These are phyloP conservation scores for Pheucticus melanocephalus DNA, from an alignment of 2,113 vertebrate genomes.

Conservation along the genomic window DNA sequence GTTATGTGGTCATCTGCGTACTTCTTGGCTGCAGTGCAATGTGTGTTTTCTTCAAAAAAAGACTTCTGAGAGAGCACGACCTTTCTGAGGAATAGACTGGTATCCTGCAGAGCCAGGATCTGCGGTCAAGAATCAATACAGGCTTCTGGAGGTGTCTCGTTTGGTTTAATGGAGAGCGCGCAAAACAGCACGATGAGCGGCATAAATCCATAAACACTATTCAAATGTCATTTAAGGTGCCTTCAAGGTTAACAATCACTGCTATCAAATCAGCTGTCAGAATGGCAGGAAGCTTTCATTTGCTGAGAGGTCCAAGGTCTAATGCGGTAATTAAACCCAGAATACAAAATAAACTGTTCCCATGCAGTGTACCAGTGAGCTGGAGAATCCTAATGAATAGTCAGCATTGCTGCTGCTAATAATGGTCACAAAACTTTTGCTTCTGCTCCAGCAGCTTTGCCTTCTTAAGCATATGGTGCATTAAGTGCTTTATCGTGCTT, in stretches of 20 bases:
- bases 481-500: background rate
- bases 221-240: slow-evolving; percentile 41
- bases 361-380: background rate
- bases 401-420: background rate
- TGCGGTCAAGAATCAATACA: slow-evolving; percentile 65
- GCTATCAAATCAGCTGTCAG: slow-evolving; percentile 50
- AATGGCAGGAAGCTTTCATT: slow-evolving; percentile 51
- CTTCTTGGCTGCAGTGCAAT: background rate
- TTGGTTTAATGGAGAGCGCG: slow-evolving; percentile 41
- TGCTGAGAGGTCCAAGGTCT: slow-evolving; percentile 52
- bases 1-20: background rate
- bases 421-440: background rate
- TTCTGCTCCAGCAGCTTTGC: background rate
- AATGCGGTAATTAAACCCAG: slow-evolving; percentile 43
- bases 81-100: slow-evolving; percentile 55
- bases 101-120: slow-evolving; percentile 31
- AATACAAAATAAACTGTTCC: slow-evolving; percentile 48
- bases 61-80: slow-evolving; percentile 1
- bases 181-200: background rate
- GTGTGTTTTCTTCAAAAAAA: slow-evolving; percentile 36
- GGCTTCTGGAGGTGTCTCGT: slow-evolving; percentile 32
- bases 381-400: slow-evolving; percentile 17
- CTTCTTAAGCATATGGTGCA: background rate
- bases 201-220: slow-evolving; percentile 52
- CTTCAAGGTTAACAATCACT: slow-evolving; percentile 45